A percentile compares a stretch with the other conserved stretches of the same genome.
These are phyloP conservation scores for Megaptera novaeangliae DNA, from an alignment of 2,113 vertebrate genomes.

Conservation along the genomic window DNA sequence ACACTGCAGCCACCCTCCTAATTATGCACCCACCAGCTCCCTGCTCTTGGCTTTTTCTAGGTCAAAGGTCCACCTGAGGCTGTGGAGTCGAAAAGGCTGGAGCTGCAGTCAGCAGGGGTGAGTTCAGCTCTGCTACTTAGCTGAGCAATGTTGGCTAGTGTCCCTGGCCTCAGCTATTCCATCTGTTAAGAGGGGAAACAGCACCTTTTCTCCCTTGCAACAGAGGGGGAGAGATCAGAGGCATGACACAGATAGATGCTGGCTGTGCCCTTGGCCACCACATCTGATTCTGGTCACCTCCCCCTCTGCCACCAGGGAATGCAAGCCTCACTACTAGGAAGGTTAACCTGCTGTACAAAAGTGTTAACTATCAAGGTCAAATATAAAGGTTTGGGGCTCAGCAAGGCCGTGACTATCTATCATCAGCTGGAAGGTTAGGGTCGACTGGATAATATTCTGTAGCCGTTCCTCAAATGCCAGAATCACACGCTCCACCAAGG, in stretches of 20 bases:
- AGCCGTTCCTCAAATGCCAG: not conserved
- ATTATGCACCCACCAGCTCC: not conserved
- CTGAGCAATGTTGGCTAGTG: not conserved
- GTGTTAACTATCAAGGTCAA: not conserved
- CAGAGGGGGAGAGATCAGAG: not conserved
- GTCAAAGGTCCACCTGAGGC: not conserved
- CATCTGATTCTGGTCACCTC: not conserved
- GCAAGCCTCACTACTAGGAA: not conserved
- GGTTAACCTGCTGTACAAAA: not conserved
- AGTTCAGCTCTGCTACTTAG: not conserved
- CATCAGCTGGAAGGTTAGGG: too few species aligned
- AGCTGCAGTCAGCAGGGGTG: not conserved
- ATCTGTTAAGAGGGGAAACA: not conserved
- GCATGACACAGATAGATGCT: not conserved
- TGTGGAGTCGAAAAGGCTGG: not conserved
- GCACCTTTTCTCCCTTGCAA: not conserved
- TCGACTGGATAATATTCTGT: not conserved
- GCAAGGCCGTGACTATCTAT: not conserved
- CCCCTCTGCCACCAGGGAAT: not conserved
- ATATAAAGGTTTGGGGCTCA: not conserved
- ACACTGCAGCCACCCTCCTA: not conserved
- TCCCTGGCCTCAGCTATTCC: not conserved
- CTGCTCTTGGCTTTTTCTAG: not conserved
- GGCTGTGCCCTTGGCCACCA: not conserved
- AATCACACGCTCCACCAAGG: not conserved